Evolutionary conservation across 2,113 vertebrate genomes (phyloP).

Genomic region (Ameiurus melas): DNA sequence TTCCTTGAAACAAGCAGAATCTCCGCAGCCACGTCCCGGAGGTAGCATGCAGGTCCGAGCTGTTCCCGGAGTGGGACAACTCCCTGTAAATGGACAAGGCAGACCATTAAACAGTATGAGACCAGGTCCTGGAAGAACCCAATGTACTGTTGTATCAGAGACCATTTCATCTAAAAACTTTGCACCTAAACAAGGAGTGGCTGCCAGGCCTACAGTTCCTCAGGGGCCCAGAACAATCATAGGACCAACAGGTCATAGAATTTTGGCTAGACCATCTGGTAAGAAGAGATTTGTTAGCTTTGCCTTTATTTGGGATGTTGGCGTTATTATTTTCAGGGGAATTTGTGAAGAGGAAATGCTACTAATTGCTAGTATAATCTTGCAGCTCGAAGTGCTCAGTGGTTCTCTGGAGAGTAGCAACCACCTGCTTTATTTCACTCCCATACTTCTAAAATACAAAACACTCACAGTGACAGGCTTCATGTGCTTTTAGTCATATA

Average conservation of each 20-base stretch:
- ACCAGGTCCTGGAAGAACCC: slow-evolving; percentile 74
- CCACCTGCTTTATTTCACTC: background rate
- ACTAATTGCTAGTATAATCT: too few relatives aligned
- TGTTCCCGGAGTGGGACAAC: slow-evolving; percentile 42
- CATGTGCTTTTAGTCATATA: background rate
- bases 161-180: slow-evolving; percentile 96
- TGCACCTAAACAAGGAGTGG: slow-evolving; percentile 69
- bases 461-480: background rate
- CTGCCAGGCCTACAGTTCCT: slow-evolving; percentile 56
- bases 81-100: slow-evolving; percentile 47
- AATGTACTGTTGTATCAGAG: slow-evolving; percentile 93
- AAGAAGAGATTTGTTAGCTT: slow-evolving; percentile 18
- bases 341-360: background rate
- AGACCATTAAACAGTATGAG: slow-evolving; percentile 58
- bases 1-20: slow-evolving; percentile 51
- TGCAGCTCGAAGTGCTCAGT: background rate
- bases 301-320: background rate
- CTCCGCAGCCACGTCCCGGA: slow-evolving; percentile 52
- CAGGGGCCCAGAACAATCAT: slow-evolving; percentile 69
- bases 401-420: background rate
- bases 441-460: background rate
- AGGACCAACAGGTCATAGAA: slow-evolving; percentile 56
- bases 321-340: background rate
- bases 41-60: slow-evolving; percentile 53
- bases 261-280: slow-evolving; percentile 77